Percentiles rank a stretch among this genome's conserved stretches.
Conservation (phyloP, 2,113 vertebrate species). For the Lophochroa leadbeateri region DNA sequence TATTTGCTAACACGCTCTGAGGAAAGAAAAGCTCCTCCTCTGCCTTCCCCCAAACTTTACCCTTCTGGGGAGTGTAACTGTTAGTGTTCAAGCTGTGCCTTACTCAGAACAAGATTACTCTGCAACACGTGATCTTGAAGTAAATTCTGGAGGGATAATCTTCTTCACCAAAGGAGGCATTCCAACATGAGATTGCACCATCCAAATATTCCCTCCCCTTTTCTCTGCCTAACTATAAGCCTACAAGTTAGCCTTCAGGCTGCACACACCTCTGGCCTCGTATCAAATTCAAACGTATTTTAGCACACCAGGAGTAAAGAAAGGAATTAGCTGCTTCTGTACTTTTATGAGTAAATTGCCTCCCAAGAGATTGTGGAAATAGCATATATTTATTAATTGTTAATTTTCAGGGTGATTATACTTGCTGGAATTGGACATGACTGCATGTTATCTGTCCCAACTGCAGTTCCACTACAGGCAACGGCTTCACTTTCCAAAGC, state of each 20-base stretch:
- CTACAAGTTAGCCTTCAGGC: neutral
- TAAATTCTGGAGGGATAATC: neutral
- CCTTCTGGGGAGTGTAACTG: neutral
- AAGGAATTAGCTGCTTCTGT: neutral
- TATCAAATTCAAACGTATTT: neutral
- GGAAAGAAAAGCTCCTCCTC: neutral
- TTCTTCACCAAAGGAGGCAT: neutral
- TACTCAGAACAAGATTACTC: neutral
- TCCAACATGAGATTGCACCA: neutral
- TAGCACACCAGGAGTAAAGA: neutral
- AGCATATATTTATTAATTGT: neutral
- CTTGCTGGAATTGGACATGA: neutral
- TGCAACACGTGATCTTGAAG: neutral
- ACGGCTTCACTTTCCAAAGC: neutral
- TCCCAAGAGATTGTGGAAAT: neutral
- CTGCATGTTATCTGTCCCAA: neutral
- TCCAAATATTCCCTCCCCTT: neutral
- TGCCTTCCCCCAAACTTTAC: neutral
- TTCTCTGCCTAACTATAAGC: neutral
- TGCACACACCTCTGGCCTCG: neutral
- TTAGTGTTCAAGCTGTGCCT: neutral
- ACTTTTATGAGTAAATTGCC: neutral
- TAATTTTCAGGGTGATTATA: neutral
- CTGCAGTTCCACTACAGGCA: neutral
- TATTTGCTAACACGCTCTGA: neutral